Percentiles rank a stretch among this genome's conserved stretches.
Conservation (phyloP, 2,113 vertebrate genomes). For the Emydocephalus ijimae region DNA sequence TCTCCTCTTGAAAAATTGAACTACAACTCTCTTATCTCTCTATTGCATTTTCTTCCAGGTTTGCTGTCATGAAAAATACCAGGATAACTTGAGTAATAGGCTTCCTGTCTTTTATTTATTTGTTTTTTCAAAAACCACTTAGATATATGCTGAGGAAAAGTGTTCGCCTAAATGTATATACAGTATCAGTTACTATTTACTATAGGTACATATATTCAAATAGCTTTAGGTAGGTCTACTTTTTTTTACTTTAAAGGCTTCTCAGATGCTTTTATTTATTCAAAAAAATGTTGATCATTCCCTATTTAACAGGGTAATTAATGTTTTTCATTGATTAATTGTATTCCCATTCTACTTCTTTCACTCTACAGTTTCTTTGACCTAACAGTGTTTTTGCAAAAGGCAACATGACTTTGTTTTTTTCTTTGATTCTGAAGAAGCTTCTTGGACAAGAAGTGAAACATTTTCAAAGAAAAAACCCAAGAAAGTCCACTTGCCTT, state of each 20-base stretch:
- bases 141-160: constrained; percentile 27
- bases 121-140: background rate
- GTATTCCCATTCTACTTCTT: fast-evolving
- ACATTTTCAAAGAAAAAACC: background rate
- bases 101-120: background rate
- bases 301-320: background rate
- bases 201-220: background rate
- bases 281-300: background rate
- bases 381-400: background rate
- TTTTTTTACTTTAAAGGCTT: background rate
- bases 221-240: constrained; percentile 4
- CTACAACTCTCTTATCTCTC: background rate
- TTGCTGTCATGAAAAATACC: background rate
- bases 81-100: background rate
- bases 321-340: constrained; percentile 1
- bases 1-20: background rate
- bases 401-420: background rate
- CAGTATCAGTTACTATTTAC: constrained; percentile 9
- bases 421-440: background rate
- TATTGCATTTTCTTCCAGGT: background rate
- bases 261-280: fast-evolving
- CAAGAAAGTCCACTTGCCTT: background rate
- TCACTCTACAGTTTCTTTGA: background rate
- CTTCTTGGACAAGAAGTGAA: background rate
- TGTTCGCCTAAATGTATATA: constrained; percentile 23